These are phyloP conservation scores for Sphecodes monilicornis DNA, from an alignment of 2,888 invertebrate species.

Conservation along the genomic window DNA sequence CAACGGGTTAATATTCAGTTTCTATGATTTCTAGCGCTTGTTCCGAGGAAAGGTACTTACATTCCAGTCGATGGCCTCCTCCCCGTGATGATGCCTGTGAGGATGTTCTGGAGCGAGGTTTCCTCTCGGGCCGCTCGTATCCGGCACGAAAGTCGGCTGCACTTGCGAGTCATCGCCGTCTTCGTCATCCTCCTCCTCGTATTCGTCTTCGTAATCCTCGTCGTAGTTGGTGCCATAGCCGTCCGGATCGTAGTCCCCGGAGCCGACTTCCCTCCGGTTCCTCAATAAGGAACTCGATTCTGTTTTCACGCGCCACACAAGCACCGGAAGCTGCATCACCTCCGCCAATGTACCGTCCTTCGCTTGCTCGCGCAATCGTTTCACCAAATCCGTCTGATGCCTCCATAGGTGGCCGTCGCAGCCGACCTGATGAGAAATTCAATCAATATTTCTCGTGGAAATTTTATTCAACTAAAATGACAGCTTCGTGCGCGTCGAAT, in stretches of 20 bases:
- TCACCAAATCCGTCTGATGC: slow-evolving; percentile 88
- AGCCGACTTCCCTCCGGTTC: slow-evolving; percentile 81
- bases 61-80: slow-evolving; percentile 74
- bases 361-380: slow-evolving; percentile 89
- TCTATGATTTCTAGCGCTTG: background rate
- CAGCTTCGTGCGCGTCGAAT: background rate
- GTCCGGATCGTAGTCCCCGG: slow-evolving; percentile 80
- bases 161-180: slow-evolving; percentile 79
- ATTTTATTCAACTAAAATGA: background rate
- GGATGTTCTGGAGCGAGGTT: slow-evolving; percentile 77
- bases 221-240: slow-evolving; percentile 79
- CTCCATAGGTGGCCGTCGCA: slow-evolving; percentile 90
- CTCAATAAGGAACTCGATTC: slow-evolving; percentile 74
- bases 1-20: background rate
- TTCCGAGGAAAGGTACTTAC: slow-evolving; percentile 33
- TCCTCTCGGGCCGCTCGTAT: slow-evolving; percentile 63
- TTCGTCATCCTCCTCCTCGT: slow-evolving; percentile 78
- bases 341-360: slow-evolving; percentile 90
- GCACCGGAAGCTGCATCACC: slow-evolving; percentile 88
- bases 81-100: slow-evolving; percentile 84
- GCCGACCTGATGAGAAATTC: slow-evolving; percentile 87
- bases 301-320: slow-evolving; percentile 89
- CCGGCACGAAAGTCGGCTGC: slow-evolving; percentile 65
- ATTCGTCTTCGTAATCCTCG: slow-evolving; percentile 82
- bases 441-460: background rate